Evolutionary conservation across 2,888 invertebrate genomes (phyloP).

Genomic region (Oxycera nigricornis): DNA sequence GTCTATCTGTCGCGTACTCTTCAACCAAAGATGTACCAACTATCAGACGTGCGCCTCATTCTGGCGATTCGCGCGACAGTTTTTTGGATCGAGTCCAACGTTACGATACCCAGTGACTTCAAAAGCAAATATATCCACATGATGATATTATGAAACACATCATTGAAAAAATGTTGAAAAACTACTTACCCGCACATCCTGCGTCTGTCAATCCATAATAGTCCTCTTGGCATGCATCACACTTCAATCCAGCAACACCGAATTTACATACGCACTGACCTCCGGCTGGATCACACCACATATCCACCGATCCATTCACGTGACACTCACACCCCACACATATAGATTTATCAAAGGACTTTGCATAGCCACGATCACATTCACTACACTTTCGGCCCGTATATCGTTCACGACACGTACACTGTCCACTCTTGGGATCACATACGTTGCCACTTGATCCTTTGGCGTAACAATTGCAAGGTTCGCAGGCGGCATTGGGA

Average conservation of each 20-base stretch:
- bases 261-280: conserved; percentile 81
- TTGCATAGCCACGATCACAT: conserved; percentile 72
- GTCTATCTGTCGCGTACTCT: not conserved
- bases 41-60: not conserved
- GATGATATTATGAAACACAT: conserved; percentile 21
- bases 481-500: conserved; percentile 70
- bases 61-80: conserved; percentile 3
- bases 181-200: conserved; percentile 74
- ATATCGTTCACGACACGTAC: conserved; percentile 76
- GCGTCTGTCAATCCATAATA: conserved; percentile 72
- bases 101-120: not conserved
- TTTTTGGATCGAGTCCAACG: conserved; percentile 27
- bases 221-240: conserved; percentile 74
- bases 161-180: not conserved
- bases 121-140: conserved; percentile 1
- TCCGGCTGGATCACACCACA: conserved; percentile 75
- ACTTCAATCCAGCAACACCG: conserved; percentile 80
- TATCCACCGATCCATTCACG: conserved; percentile 68
- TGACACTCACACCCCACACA: conserved; percentile 85
- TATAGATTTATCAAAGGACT: conserved; percentile 68
- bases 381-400: conserved; percentile 74
- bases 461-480: conserved; percentile 78
- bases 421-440: conserved; percentile 76
- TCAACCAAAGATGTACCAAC: not conserved
- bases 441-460: conserved; percentile 78